A percentile compares a stretch with the other conserved stretches of the same genome.
Evolutionary conservation across 2,797 vertebrate genomes (phyloP).

Genomic region (Oophaga sylvatica): DNA sequence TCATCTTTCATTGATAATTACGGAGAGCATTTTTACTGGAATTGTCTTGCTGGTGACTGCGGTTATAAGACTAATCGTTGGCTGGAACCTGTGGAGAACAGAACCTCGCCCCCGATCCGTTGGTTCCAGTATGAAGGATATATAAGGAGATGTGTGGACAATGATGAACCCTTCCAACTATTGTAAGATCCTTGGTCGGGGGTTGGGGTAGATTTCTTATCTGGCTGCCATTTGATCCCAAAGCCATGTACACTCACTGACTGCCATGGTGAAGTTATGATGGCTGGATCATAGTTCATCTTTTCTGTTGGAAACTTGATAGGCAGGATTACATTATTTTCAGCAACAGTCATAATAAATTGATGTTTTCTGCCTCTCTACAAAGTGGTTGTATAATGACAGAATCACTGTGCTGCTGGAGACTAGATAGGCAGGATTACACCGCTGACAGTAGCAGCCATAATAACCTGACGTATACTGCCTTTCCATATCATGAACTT

Average conservation of each 20-base stretch:
- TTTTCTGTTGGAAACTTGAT: not conserved
- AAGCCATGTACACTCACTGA: not conserved
- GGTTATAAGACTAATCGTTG: not conserved
- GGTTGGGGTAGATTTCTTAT: not conserved
- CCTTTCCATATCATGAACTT: not conserved
- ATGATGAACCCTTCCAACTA: constrained; percentile 47
- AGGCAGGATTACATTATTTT: not conserved
- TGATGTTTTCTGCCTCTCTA: not conserved
- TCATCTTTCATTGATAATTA: not conserved
- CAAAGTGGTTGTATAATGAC: not conserved
- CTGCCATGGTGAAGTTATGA: too few species aligned
- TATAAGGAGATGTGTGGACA: not conserved
- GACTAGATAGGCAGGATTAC: not conserved
- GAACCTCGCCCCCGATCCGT: not conserved
- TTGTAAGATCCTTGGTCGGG: constrained; percentile 18
- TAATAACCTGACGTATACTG: not conserved
- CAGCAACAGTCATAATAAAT: not conserved
- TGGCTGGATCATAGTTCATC: too few species aligned
- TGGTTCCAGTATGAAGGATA: constrained; percentile 49
- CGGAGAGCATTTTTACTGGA: constrained; percentile 17
- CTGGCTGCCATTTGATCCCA: not conserved
- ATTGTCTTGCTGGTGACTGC: constrained; percentile 24
- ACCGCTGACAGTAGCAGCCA: not conserved
- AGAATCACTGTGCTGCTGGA: not conserved
- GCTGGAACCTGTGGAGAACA: not conserved